Base-by-base conservation (phyloP, 2,113 vertebrate genomes). In the Mohoua ochrocephala region DNA sequence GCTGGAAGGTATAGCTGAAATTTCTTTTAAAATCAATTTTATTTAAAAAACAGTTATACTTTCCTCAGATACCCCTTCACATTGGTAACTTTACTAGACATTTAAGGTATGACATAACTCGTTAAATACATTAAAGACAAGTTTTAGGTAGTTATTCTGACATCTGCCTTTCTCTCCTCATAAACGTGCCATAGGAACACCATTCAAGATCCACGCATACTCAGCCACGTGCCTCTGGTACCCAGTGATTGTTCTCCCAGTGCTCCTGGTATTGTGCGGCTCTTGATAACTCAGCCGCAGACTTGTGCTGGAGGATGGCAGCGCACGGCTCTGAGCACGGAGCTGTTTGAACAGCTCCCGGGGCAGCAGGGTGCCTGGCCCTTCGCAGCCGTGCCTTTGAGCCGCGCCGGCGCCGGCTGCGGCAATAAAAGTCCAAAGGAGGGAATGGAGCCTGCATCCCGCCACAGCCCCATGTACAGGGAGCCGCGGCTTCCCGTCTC, bases 401-500 rank as follows among this genome's bases (percentile, higher is more conserved):
- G 57, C 41, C 17, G 1, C 22, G 3, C 17, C 1, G 6, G 44
- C 5, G 15, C 67, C 76, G 14, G 22, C 57, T 47, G 61, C 1
- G 1, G 23, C 84, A 60, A 71, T 87, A 84, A 83, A 94, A 95
- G 21, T 28, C 89, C 87, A 69, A 80, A 92, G 69, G 31, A 79
- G 33, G 45, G 83, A 60, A 63, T 15, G 83, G 61, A 96, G 60
- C 47, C 53, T n/a, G 75, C 47, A 52, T 88, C 59, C 84, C 20
- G 1, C 12, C 30, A 1, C 80, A 84, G 83, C 64, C 60, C 11
- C 16, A 0, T 7, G 41, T 33, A 28, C 64, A 52, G 37, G 53
- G 60, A 35, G 17, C 69, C 42, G 47, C 1, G 1, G 18, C 83
- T 97, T 98, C 96, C 97, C 23, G 85, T 83, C 95, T 87, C 47